These are phyloP conservation scores for Cyphomyrus plagiostoma DNA, from an alignment of 2,113 vertebrate species.

Conservation along the genomic window DNA sequence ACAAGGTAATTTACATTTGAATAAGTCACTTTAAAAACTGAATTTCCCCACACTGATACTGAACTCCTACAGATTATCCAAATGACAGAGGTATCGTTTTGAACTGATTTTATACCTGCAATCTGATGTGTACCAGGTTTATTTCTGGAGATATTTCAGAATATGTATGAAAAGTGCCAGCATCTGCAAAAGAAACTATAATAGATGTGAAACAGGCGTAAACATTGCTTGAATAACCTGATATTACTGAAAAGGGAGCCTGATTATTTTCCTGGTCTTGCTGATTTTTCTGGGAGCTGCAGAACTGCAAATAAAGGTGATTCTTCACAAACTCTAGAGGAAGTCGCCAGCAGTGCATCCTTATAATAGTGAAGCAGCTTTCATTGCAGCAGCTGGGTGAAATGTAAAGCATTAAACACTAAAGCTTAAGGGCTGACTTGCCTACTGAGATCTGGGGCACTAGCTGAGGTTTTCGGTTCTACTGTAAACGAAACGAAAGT, in stretches of 20 bases:
- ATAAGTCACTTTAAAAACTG: neutral
- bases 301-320: neutral
- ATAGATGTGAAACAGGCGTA: neutral
- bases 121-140: neutral
- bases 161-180: neutral
- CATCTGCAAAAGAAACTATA: neutral
- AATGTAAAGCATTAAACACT: neutral
- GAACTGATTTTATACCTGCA: neutral
- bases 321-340: neutral
- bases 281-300: neutral
- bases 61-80: neutral
- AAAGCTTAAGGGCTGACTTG: neutral
- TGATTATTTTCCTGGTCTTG: neutral
- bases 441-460: neutral
- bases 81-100: neutral
- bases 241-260: neutral
- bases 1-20: neutral
- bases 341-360: neutral
- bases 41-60: neutral
- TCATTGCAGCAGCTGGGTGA: neutral
- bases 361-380: neutral
- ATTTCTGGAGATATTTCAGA: neutral
- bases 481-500: neutral
- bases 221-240: neutral
- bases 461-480: neutral